A percentile compares a stretch with the other conserved stretches of the same genome.
Evolutionary conservation across 2,888 invertebrate genomes (phyloP).

Genomic region (Empis stercorea): DNA sequence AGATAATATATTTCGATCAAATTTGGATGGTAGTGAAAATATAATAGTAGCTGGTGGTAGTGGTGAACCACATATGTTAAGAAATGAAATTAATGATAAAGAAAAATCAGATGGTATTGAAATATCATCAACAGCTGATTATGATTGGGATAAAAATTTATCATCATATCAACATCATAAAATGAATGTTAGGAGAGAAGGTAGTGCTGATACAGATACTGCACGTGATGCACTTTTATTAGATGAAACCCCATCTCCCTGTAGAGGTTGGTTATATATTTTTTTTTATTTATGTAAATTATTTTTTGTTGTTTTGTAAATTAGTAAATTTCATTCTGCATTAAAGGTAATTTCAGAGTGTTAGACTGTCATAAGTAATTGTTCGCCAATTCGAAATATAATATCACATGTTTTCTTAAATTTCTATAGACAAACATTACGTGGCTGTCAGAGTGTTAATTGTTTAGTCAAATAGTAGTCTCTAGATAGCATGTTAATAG

Average conservation of each 20-base stretch:
- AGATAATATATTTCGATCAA: slow-evolving; percentile 10
- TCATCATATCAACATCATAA: no score
- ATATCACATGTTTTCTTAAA: no score
- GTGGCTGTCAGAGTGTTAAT: no score
- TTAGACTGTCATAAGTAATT: no score
- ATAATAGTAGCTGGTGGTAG: not conserved
- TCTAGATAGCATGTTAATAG: not conserved
- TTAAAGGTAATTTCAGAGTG: no score
- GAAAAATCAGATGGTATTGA: not conserved
- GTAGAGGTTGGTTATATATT: slow-evolving; percentile 7
- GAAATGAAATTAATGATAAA: not conserved
- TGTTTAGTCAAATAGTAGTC: no score
- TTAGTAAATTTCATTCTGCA: no score
- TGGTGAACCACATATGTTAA: not conserved
- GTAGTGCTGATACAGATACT: slow-evolving; percentile 3
- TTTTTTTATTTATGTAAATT: not conserved
- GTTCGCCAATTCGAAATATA: no score
- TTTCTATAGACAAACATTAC: no score
- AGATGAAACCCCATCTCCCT: not conserved
- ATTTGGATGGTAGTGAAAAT: not conserved
- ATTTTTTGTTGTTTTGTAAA: not conserved
- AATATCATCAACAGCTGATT: not conserved
- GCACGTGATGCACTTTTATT: slow-evolving; percentile 6
- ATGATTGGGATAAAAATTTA: slow-evolving; percentile 1
- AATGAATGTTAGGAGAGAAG: slow-evolving; percentile 3